Conservation (phyloP, 2,797 vertebrate genomes). For the Lycodopsis pacificus region DNA sequence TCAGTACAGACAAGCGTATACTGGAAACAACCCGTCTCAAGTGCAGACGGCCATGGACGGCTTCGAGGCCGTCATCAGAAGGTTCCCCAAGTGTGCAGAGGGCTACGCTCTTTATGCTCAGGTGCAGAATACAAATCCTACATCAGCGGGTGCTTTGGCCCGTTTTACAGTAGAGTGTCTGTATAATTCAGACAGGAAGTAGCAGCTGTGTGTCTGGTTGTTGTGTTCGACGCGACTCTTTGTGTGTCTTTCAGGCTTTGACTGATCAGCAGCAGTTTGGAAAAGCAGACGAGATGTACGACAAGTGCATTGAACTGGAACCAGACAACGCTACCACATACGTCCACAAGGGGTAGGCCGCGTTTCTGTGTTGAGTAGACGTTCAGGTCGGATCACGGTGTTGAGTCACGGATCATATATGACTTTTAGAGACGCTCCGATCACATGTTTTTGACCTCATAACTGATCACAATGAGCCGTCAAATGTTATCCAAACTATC, state of each 20-base stretch:
- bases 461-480: no score
- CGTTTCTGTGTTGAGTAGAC: no score
- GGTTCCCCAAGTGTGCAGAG: constrained; percentile 96
- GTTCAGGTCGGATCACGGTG: background rate
- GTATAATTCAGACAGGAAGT: background rate
- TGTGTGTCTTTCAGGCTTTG: constrained; percentile 88
- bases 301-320: constrained; percentile 98
- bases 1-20: constrained; percentile 98
- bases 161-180: background rate
- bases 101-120: constrained; percentile 98
- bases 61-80: constrained; percentile 96
- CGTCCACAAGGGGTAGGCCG: constrained; percentile 95
- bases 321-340: constrained; percentile 99
- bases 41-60: constrained; percentile 97
- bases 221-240: background rate
- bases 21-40: constrained; percentile 94
- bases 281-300: constrained; percentile 99
- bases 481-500: no score
- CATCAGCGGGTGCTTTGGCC: background rate
- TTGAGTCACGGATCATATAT: no score
- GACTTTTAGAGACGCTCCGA: no score
- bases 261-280: constrained; percentile 99
- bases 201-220: background rate
- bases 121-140: constrained; percentile 76
- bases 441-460: no score